A percentile compares a stretch with the other conserved stretches of the same genome.
Conservation (phyloP, 2,113 vertebrate genomes). For the Thomomys bottae region DNA sequence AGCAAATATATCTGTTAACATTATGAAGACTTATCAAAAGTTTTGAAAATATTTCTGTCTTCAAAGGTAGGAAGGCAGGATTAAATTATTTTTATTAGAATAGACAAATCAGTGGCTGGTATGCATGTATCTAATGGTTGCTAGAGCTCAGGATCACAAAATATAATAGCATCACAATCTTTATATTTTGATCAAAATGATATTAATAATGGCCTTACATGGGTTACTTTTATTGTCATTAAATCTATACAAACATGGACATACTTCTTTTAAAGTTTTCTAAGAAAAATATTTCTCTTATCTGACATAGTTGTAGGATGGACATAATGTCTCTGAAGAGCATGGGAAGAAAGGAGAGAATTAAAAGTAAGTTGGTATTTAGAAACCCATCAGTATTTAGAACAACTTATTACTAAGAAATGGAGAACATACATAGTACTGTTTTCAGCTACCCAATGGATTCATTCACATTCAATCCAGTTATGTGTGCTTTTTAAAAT, state of each 20-base stretch:
- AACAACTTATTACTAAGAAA: constrained; percentile 71
- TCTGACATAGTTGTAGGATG: constrained; percentile 29
- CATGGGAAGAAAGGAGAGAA: constrained; percentile 57
- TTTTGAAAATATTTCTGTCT: constrained; percentile 80
- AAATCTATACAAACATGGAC: constrained; percentile 64
- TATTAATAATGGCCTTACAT: constrained; percentile 81
- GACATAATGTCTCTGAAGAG: constrained; percentile 49
- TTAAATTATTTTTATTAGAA: constrained; percentile 75
- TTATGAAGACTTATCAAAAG: constrained; percentile 78
- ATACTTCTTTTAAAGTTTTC: constrained; percentile 69
- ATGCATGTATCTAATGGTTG: constrained; percentile 79
- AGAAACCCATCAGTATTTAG: constrained; percentile 57
- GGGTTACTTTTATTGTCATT: constrained; percentile 79
- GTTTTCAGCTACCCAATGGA: constrained; percentile 69
- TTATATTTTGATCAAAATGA: constrained; percentile 74
- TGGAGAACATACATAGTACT: constrained; percentile 39
- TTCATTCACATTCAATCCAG: constrained; percentile 78
- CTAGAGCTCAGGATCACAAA: constrained; percentile 80
- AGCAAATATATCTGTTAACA: constrained; percentile 67
- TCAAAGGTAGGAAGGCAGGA: constrained; percentile 60
- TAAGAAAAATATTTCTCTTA: constrained; percentile 67
- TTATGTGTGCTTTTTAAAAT: constrained; percentile 49
- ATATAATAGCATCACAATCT: constrained; percentile 69
- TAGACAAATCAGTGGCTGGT: constrained; percentile 71
- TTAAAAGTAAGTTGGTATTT: constrained; percentile 49